Conservation (phyloP, 2,797 vertebrate genomes). For the Halcyon leucocephala region DNA sequence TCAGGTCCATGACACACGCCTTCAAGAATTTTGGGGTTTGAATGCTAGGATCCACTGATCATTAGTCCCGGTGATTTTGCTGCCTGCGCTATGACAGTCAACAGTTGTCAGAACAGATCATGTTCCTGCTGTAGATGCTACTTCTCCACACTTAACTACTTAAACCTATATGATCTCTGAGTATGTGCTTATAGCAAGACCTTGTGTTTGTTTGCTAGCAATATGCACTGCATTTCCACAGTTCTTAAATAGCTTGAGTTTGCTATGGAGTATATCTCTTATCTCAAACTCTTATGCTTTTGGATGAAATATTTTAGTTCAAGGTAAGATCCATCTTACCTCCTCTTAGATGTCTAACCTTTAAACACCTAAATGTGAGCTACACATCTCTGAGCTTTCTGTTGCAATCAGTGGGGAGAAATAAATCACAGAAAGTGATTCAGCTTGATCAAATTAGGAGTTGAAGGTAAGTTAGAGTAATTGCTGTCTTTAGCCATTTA, state of each 20-base stretch:
- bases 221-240: background rate
- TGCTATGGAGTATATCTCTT: background rate
- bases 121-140: background rate
- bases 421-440: background rate
- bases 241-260: background rate
- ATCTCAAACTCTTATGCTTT: background rate
- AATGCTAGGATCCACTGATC: background rate
- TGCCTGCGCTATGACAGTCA: background rate
- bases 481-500: constrained; percentile 14
- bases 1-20: background rate
- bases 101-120: background rate
- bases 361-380: background rate
- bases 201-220: background rate
- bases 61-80: background rate
- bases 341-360: background rate
- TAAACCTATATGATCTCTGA: background rate
- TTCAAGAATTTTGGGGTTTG: background rate
- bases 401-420: background rate
- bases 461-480: background rate
- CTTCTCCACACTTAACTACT: background rate
- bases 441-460: constrained; percentile 33
- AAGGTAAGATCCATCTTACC: background rate
- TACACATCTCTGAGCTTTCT: background rate
- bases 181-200: background rate
- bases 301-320: background rate